Evolutionary conservation across 2,797 vertebrate species (phyloP).

Genomic region (Miichthys miiuy): DNA sequence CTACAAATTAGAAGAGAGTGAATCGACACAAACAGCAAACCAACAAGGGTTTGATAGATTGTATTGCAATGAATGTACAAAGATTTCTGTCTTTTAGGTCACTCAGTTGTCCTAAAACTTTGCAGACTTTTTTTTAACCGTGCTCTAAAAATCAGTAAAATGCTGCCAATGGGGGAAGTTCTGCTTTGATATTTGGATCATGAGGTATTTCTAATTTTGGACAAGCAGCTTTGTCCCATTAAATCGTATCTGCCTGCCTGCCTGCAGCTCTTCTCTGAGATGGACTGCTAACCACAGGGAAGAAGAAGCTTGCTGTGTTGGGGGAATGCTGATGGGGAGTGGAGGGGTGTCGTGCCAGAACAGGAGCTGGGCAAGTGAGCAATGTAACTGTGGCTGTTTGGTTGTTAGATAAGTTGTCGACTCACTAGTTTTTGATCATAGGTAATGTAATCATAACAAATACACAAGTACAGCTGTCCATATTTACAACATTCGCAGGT

Average conservation of each 20-base stretch:
- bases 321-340: too few relatives aligned
- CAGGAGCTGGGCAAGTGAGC: too few relatives aligned
- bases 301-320: too few relatives aligned
- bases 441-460: too few relatives aligned
- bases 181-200: constrained; percentile 37
- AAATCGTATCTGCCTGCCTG: constrained; percentile 24
- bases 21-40: too few relatives aligned
- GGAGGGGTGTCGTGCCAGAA: too few relatives aligned
- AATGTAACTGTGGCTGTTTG: too few relatives aligned
- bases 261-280: neutral
- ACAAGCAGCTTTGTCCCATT: constrained; percentile 33
- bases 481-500: too few relatives aligned
- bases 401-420: too few relatives aligned
- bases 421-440: too few relatives aligned
- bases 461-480: too few relatives aligned
- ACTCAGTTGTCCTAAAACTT: neutral
- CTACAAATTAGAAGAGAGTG: too few relatives aligned
- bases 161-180: constrained; percentile 5
- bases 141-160: neutral
- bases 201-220: constrained; percentile 47
- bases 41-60: neutral
- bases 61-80: neutral
- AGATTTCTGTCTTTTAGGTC: neutral
- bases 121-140: neutral
- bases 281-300: neutral